Percentiles rank a stretch among this genome's conserved stretches.
Evolutionary conservation across 1,140 invertebrate species (phyloP).

Genomic region (Plutomurus gul): DNA sequence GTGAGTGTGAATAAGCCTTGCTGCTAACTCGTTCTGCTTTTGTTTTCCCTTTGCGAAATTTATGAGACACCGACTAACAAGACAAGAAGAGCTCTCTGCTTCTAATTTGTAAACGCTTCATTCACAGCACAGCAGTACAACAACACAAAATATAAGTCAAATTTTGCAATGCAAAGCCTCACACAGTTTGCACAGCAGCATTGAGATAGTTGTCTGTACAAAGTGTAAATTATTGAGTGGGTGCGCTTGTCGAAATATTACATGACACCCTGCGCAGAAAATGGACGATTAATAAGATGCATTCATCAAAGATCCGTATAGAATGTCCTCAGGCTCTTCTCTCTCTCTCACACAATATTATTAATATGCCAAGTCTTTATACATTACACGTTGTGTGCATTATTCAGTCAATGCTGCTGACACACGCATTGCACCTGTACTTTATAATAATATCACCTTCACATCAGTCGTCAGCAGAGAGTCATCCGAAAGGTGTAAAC

Average conservation of each 20-base stretch:
- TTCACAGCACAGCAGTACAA: background rate
- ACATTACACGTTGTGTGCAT: background rate
- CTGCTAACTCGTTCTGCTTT: background rate
- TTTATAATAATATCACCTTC: background rate
- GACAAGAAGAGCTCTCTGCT: background rate
- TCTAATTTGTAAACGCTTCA: constrained; percentile 8
- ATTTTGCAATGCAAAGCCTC: background rate
- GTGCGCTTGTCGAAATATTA: background rate
- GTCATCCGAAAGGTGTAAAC: background rate
- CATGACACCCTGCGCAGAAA: background rate
- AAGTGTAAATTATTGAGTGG: background rate
- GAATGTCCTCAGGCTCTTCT: background rate
- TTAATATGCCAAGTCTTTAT: background rate
- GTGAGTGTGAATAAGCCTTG: background rate
- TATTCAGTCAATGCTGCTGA: background rate
- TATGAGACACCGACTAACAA: constrained; percentile 9
- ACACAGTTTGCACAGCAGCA: background rate
- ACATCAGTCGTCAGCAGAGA: background rate
- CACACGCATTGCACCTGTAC: background rate
- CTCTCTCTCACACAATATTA: no score
- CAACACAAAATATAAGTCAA: background rate
- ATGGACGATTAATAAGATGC: background rate
- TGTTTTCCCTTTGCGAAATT: constrained; percentile 25
- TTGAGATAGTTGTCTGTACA: background rate
- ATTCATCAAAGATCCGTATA: constrained; percentile 25